Base-by-base conservation (phyloP, 2,888 invertebrate genomes). In the Hoplodrina ambigua region DNA sequence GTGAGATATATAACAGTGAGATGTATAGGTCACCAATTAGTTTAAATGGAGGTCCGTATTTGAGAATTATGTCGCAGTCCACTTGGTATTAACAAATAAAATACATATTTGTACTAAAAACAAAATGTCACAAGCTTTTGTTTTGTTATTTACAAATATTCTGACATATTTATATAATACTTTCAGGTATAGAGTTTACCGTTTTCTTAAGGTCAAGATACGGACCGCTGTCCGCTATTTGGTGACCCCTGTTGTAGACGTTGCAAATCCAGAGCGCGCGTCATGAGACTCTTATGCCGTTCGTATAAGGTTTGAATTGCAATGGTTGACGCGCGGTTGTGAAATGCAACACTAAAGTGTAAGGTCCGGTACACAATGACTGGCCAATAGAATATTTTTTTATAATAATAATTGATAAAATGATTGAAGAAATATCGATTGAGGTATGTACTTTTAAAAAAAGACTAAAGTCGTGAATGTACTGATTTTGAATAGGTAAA, bases 401-500 rank as follows among this genome's bases (percentile, higher is more conserved):
- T n/a, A 63, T 20, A 11, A n/a, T n/a, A n/a, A n/a, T n/a, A n/a
- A 44, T 41, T 58, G 25, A 52, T 25, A 54, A 41, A 41, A 41
- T 52, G 25, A 30, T 73, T 58, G 33, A 58, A 60, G 56, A 2
- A 69, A 69, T 52, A 62, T 46, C 7, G 2, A 54, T 33, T 25
- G 13, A 44, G 17, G 15, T 58, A 54, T 13, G 15, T 58, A 54
- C 10, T 41, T 49, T 19, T 37, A 20, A n/a, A 50, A 37, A 8
- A 30, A 41, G 68, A 61, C 57, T 61, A 73, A 41, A 53, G 13
- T 61, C 7, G 20, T 30, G 10, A 72, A 52, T 54, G 60, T 57
- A 73, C 73, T 73, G 68, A 73, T 61, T 60, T 73, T 67, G 17
- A 52, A 67, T 72, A 72, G 25, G 15, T 60, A 37, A 19, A 37